Percentiles rank a stretch among this genome's conserved stretches.
phyloP scores from a whole-genome alignment of 2,888 invertebrate species.

The Pandemis heparana region DNA sequence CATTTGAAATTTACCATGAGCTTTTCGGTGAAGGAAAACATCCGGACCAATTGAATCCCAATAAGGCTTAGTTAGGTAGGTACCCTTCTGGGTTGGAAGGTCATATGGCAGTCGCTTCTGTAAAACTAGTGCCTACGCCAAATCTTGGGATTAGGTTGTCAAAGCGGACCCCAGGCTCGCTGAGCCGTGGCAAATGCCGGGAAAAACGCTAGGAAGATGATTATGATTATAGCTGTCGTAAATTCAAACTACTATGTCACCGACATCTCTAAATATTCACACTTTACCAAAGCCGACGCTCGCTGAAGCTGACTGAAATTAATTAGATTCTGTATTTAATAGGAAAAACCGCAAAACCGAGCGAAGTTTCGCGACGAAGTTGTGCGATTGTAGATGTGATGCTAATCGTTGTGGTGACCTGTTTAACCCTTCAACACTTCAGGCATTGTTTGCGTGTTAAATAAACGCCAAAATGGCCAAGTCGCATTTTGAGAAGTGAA shows the following conservation, averaged over 20 bases:
- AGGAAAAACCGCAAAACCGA: slow-evolving; percentile 47
- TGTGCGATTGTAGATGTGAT: slow-evolving; percentile 14
- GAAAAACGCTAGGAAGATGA: no score
- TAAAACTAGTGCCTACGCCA: no score
- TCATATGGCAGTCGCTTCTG: no score
- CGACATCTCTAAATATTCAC: neutral
- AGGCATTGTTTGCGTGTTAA: neutral
- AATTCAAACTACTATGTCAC: neutral
- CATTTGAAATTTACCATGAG: no score
- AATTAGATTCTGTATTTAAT: slow-evolving; percentile 41
- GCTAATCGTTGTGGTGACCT: slow-evolving; percentile 33
- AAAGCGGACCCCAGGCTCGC: no score
- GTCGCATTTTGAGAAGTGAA: neutral
- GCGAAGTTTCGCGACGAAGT: slow-evolving; percentile 28
- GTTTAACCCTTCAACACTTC: slow-evolving; percentile 10
- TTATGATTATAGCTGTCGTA: no score
- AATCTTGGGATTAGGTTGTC: no score
- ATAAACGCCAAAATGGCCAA: neutral
- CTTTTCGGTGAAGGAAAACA: no score
- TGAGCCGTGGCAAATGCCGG: no score
- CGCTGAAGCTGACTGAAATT: slow-evolving; percentile 39
- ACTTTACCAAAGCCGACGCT: slow-evolving; percentile 5
- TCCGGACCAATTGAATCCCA: no score
- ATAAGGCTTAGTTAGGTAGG: no score
- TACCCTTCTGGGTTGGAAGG: no score